Conservation (phyloP, 2,113 vertebrate species). For the Microcebus lehilahytsara region DNA sequence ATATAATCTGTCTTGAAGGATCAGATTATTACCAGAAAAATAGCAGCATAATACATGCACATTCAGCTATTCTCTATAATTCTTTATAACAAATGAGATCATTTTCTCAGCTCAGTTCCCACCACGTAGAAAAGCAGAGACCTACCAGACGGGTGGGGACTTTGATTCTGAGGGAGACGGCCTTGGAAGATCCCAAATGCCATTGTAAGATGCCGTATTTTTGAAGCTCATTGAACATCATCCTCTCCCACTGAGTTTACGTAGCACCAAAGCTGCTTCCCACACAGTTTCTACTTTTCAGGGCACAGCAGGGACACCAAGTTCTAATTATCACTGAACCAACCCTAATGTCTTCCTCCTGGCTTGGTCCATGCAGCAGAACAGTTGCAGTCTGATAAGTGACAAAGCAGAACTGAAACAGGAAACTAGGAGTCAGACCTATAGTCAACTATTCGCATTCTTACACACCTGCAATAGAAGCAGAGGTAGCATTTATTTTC, state of each 20-base stretch:
- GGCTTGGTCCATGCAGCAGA: neutral
- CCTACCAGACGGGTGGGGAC: neutral
- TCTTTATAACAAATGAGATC: neutral
- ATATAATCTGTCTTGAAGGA: neutral
- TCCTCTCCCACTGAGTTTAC: slow-evolving; percentile 17
- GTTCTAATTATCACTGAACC: neutral
- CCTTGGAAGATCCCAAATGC: neutral
- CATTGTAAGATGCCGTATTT: neutral
- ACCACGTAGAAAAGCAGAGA: neutral
- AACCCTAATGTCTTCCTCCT: neutral
- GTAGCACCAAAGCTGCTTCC: neutral
- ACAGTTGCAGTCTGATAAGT: neutral
- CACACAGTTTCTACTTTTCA: neutral
- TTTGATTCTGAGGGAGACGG: neutral
- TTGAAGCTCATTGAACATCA: neutral
- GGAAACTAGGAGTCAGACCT: neutral
- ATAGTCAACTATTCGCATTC: neutral
- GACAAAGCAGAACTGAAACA: neutral
- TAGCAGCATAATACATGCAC: too few relatives aligned
- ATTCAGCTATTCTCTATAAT: neutral
- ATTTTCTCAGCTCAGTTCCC: neutral
- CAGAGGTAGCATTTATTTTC: neutral
- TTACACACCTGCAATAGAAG: neutral
- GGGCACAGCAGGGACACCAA: neutral
- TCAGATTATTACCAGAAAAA: neutral